phyloP scores from a whole-genome alignment of 1,140 invertebrate genomes.

The Acromyrmex charruanus region DNA sequence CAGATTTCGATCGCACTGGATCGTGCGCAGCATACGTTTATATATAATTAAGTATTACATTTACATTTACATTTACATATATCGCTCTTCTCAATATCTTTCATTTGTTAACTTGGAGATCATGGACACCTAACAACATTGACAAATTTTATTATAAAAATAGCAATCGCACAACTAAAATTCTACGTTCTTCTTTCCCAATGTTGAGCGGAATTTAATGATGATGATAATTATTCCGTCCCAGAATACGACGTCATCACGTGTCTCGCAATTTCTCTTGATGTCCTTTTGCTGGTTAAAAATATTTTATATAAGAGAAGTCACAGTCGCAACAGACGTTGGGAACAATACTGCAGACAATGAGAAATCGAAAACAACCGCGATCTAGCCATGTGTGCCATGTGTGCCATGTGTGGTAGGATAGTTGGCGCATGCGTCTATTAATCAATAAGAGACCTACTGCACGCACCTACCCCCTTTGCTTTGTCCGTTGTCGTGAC shows the following conservation, averaged over 20 bases:
- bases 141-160: background rate
- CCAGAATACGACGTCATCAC: too few relatives aligned
- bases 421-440: constrained; percentile 76
- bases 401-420: constrained; percentile 9
- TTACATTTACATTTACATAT: too few relatives aligned
- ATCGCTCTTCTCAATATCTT: background rate
- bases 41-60: too few relatives aligned
- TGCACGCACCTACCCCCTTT: background rate
- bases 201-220: background rate
- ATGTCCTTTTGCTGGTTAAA: too few relatives aligned
- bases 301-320: too few relatives aligned
- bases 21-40: too few relatives aligned
- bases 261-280: too few relatives aligned
- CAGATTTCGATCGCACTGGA: background rate
- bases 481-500: background rate
- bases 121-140: background rate
- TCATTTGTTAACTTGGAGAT: background rate
- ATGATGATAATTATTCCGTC: background rate
- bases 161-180: background rate
- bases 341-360: constrained; percentile 25
- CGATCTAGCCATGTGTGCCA: constrained; percentile 24
- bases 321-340: background rate
- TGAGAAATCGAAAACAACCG: constrained; percentile 45
- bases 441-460: constrained; percentile 75
- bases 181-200: background rate